phyloP scores from a whole-genome alignment of 2,797 vertebrate genomes.

The Vireo griseus region DNA sequence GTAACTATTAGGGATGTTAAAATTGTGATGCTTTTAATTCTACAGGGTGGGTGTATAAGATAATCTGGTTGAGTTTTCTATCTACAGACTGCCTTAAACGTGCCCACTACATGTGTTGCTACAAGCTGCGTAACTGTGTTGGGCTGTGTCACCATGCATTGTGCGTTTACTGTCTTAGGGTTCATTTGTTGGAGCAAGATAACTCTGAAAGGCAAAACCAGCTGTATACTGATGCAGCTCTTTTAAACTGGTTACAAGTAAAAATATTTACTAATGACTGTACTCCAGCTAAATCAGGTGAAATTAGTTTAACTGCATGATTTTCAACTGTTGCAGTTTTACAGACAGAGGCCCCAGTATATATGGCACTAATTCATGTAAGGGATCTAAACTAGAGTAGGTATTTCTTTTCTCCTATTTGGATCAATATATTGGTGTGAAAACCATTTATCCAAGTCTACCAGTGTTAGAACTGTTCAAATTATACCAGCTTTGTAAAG shows the following conservation, averaged over 20 bases:
- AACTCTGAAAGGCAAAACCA: neutral
- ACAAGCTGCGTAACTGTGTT: no score
- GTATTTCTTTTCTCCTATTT: neutral
- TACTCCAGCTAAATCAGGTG: neutral
- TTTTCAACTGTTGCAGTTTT: neutral
- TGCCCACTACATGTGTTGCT: no score
- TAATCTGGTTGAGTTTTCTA: neutral
- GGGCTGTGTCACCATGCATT: neutral
- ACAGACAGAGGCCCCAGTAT: neutral
- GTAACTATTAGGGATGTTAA: neutral
- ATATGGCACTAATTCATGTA: rapidly evolving
- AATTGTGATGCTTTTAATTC: neutral
- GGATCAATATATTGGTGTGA: no score
- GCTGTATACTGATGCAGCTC: neutral
- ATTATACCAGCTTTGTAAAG: rapidly evolving
- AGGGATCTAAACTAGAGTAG: rapidly evolving
- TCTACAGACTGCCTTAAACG: neutral
- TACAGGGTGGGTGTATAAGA: neutral
- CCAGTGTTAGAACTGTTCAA: neutral
- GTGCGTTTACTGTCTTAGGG: neutral
- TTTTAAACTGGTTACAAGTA: neutral
- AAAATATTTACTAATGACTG: neutral
- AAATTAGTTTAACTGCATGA: neutral
- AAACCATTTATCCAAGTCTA: neutral
- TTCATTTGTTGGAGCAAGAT: neutral